Evolutionary conservation across 2,113 vertebrate species (phyloP), one percentile per base, ranked within the genome.

Genomic region (Hoplias malabaricus): DNA sequence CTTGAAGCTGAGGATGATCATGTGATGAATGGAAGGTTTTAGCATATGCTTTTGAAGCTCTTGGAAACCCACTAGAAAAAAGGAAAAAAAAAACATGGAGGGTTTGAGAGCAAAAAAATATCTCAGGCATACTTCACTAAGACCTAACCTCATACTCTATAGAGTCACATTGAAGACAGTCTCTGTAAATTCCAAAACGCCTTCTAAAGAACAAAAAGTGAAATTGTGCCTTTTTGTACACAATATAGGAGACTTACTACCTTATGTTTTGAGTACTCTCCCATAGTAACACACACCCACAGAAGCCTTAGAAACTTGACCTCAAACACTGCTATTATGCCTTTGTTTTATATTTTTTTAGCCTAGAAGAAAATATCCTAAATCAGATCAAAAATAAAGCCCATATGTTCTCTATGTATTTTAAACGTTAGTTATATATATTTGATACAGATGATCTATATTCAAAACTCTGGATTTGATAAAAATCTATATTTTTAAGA

Each of bases 171-270:
- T 61, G 66, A 70, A 63, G 54, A 54, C 36, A 36, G 59, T 36
- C 19, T 63, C 59, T 63, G 33, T 63, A n/a, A n/a, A 63, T 63
- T 3, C 36, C 14, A 38, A 16, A 67, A 69, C 73, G 42, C 48
- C 59, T 59, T 61, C 42, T 31, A 85, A 57, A 40, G 61, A 65
- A 80, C 62, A 43, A 81, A 80, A 63, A 71, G 38, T 48, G 12
- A 59, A 48, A 85, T 79, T 73, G 90, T 92, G 91, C 91, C 90
- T 93, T 92, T 88, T 84, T 83, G 29, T 57, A 5, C 19, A 67
- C 50, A 19, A 62, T 27, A 36, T 38, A 23, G 12, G 25, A 61
- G 54, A 69, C 56, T 63, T 59, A 33, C 54, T 36, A n/a, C 72
- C 48, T 56, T 43, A 31, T 63, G 57, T 50, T 68, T 78, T 71